Evolutionary conservation across 2,797 vertebrate species (phyloP).

Genomic region (Cetoscarus ocellatus): DNA sequence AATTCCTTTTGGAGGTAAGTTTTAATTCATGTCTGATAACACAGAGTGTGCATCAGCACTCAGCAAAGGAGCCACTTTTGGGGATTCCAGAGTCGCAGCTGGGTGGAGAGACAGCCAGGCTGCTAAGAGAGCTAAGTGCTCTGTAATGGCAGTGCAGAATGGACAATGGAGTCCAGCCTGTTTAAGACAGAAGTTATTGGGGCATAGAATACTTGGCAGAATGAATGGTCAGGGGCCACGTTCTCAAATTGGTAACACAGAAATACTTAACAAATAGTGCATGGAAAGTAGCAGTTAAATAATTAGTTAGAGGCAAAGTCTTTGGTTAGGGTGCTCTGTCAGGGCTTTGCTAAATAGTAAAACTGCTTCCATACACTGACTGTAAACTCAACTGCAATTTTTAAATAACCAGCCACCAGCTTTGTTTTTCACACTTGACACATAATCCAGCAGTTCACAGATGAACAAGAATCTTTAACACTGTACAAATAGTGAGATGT

Average conservation of each 20-base stretch:
- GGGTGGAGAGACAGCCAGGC: conserved; percentile 14
- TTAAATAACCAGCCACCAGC: not conserved
- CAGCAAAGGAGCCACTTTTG: conserved; percentile 34
- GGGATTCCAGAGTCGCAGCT: conserved; percentile 41
- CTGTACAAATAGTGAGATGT: not conserved
- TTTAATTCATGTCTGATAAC: conserved; percentile 25
- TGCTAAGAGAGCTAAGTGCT: conserved; percentile 44
- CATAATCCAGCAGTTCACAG: too few relatives aligned
- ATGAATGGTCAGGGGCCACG: conserved; percentile 32
- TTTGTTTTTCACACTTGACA: too few relatives aligned
- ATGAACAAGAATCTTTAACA: not conserved
- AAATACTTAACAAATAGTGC: conserved; percentile 7
- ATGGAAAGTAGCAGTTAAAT: not conserved
- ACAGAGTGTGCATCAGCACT: not conserved
- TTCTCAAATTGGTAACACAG: conserved; percentile 37
- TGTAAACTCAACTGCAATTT: not conserved
- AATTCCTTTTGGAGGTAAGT: conserved; percentile 3
- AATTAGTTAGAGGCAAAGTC: not conserved
- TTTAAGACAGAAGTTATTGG: conserved; percentile 24
- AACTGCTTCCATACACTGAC: not conserved
- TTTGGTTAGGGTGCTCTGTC: not conserved
- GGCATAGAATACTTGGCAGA: conserved; percentile 39
- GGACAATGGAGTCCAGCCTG: conserved; percentile 13
- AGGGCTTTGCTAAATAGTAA: not conserved
- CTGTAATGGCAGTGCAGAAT: conserved; percentile 17